phyloP scores from a whole-genome alignment of 2,113 vertebrate species.

The Amphilophus citrinellus region DNA sequence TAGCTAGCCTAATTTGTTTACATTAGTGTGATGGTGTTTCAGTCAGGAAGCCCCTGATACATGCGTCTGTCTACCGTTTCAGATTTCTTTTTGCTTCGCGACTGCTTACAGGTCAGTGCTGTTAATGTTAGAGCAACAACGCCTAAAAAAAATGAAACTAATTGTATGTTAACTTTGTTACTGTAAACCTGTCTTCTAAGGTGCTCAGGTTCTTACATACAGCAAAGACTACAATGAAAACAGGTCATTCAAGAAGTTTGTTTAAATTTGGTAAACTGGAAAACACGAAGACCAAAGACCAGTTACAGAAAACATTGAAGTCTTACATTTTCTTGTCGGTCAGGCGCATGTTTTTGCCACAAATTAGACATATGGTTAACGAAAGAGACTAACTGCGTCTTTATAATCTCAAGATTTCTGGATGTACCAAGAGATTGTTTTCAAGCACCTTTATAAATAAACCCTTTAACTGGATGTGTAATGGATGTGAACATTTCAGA shows the following conservation, averaged over 20 bases:
- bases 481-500: not conserved
- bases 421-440: no score
- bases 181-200: not conserved
- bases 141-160: not conserved
- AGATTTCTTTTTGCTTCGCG: not conserved
- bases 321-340: not conserved
- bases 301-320: not conserved
- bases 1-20: conserved; percentile 52
- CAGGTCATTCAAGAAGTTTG: not conserved
- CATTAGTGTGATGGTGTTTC: not conserved
- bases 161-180: not conserved
- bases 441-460: no score
- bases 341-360: not conserved
- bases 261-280: not conserved
- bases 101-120: conserved; percentile 1
- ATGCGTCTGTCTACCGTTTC: not conserved
- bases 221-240: not conserved
- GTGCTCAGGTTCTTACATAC: fast-evolving
- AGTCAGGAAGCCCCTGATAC: not conserved
- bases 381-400: not conserved
- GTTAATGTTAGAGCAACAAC: not conserved
- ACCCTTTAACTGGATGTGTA: no score
- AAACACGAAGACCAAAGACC: not conserved
- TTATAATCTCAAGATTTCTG: not conserved
- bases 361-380: no score